Evolutionary conservation across 2,888 invertebrate species (phyloP).

Genomic region (Hirtodrosophila histrioides): DNA sequence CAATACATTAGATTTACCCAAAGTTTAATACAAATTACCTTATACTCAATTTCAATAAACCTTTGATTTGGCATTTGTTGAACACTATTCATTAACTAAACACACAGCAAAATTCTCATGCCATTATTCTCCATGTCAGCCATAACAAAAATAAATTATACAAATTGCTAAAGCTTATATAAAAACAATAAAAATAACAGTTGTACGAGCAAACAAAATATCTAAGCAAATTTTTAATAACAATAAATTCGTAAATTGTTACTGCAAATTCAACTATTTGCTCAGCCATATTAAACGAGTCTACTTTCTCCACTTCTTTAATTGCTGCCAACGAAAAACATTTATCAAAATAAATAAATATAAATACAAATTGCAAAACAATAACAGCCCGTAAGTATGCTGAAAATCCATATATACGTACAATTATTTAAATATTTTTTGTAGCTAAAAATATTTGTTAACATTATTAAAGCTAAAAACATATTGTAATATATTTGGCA

Average conservation of each 20-base stretch:
- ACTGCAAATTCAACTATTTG: slow-evolving; percentile 8
- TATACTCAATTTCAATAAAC: background rate
- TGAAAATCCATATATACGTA: slow-evolving; percentile 11
- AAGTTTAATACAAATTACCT: background rate
- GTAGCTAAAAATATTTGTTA: slow-evolving; percentile 19
- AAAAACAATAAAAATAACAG: slow-evolving; percentile 15
- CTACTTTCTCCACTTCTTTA: slow-evolving; percentile 39
- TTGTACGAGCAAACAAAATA: slow-evolving; percentile 32
- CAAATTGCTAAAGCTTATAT: slow-evolving; percentile 36
- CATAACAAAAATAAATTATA: slow-evolving; percentile 36
- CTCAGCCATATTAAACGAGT: slow-evolving; percentile 15
- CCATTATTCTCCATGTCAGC: slow-evolving; percentile 56
- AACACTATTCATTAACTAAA: slow-evolving; percentile 21
- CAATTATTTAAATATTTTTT: slow-evolving; percentile 20
- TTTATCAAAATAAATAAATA: slow-evolving; percentile 12
- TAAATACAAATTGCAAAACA: background rate
- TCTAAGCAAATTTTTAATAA: slow-evolving; percentile 17
- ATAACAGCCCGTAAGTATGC: slow-evolving; percentile 65
- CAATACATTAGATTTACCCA: background rate
- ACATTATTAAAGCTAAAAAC: slow-evolving; percentile 8
- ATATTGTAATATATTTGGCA: slow-evolving; percentile 20
- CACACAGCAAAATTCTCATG: slow-evolving; percentile 68
- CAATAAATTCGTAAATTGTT: slow-evolving; percentile 9
- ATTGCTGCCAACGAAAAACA: slow-evolving; percentile 53
- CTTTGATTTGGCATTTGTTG: slow-evolving; percentile 2